A percentile compares a stretch with the other conserved stretches of the same genome.
phyloP scores from a whole-genome alignment of 2,113 vertebrate genomes.

The Smithornis capensis region DNA sequence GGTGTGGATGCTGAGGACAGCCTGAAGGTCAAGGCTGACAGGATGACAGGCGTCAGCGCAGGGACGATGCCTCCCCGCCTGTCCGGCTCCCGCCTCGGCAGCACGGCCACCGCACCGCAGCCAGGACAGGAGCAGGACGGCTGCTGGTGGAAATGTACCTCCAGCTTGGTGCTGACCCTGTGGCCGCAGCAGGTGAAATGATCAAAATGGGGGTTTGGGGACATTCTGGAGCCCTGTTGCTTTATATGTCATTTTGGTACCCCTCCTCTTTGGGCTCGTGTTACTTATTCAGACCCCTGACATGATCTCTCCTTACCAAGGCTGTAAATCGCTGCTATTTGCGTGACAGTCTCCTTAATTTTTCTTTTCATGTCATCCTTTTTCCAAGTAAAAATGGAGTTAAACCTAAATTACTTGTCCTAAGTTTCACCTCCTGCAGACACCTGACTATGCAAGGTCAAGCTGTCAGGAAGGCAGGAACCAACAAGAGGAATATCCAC shows the following conservation, averaged over 20 bases:
- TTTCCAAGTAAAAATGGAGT: background rate
- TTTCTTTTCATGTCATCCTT: background rate
- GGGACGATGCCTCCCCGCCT: conserved; percentile 64
- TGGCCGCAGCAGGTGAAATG: conserved; percentile 4
- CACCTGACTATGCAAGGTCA: background rate
- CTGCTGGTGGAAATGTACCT: conserved; percentile 18
- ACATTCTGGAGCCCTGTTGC: background rate
- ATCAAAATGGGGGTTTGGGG: background rate
- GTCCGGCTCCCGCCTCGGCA: conserved; percentile 65
- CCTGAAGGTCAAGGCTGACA: conserved; percentile 82
- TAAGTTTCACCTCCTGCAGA: background rate
- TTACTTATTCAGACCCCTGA: background rate
- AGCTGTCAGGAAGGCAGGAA: background rate
- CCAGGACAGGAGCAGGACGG: background rate
- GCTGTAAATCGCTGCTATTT: background rate
- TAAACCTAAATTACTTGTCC: background rate
- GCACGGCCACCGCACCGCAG: background rate
- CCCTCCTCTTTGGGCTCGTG: background rate
- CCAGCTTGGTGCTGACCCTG: background rate
- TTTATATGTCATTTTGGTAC: background rate
- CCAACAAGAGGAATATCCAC: background rate
- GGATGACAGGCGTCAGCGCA: conserved; percentile 81
- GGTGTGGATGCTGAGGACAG: conserved; percentile 64
- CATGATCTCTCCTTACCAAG: background rate
- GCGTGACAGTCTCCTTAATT: background rate